Conservation (phyloP, 2,113 vertebrate species). For the Marmota monax region DNA sequence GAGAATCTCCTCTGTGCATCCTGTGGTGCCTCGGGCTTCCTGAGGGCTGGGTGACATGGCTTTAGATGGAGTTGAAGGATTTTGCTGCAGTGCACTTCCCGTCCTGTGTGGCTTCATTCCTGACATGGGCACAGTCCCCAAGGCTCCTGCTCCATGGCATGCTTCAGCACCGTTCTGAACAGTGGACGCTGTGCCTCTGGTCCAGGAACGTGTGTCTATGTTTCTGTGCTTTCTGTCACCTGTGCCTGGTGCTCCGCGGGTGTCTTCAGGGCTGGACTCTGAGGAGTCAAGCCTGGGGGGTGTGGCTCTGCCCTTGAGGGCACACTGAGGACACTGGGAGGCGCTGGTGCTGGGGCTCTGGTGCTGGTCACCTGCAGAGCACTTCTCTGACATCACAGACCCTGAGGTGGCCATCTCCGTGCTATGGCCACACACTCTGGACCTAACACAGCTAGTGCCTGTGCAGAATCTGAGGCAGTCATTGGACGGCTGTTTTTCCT, state of each 20-base stretch:
- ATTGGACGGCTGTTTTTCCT: too few relatives aligned
- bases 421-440: neutral
- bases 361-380: too few relatives aligned
- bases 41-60: too few relatives aligned
- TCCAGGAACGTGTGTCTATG: neutral
- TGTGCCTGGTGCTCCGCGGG: too few relatives aligned
- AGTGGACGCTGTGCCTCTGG: too few relatives aligned
- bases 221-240: neutral
- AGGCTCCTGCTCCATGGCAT: neutral
- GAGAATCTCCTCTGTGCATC: accelerated
- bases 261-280: neutral
- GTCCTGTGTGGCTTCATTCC: neutral
- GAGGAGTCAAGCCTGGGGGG: neutral
- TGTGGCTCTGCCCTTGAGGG: neutral
- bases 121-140: neutral
- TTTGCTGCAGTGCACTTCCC: neutral
- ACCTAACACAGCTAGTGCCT: accelerated
- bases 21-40: neutral
- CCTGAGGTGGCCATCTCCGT: neutral
- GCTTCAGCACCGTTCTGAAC: neutral
- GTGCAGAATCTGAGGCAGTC: accelerated
- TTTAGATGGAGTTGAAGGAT: neutral
- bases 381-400: accelerated
- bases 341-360: neutral
- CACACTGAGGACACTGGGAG: neutral